These are phyloP conservation scores for Crenuchus spilurus DNA, from an alignment of 2,797 vertebrate genomes.

Conservation along the genomic window DNA sequence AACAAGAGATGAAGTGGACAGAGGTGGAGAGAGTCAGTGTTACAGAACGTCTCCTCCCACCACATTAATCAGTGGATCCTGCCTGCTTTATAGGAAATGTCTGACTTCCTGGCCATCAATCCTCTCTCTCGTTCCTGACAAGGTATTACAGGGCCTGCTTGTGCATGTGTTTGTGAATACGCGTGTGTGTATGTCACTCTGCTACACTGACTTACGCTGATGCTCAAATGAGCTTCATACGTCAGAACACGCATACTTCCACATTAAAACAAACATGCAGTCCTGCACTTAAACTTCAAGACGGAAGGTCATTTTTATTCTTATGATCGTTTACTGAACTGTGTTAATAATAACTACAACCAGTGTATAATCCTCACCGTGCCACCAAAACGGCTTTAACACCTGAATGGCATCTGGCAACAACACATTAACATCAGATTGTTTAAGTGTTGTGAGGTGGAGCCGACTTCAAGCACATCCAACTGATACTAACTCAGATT, in stretches of 20 bases:
- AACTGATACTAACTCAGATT: too few relatives aligned
- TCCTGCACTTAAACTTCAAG: too few relatives aligned
- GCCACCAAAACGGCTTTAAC: too few relatives aligned
- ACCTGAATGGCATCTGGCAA: too few relatives aligned
- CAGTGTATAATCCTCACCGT: too few relatives aligned
- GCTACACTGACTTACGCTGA: not conserved
- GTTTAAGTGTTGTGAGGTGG: too few relatives aligned
- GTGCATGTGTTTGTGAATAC: constrained; percentile 39
- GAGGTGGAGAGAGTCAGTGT: not conserved
- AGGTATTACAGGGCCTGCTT: constrained; percentile 50
- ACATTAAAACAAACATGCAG: constrained; percentile 13
- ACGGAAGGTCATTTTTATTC: too few relatives aligned
- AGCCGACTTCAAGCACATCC: too few relatives aligned
- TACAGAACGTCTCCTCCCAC: not conserved
- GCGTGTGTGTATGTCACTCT: not conserved
- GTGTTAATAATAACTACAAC: too few relatives aligned
- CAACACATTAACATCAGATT: too few relatives aligned
- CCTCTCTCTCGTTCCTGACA: constrained; percentile 45
- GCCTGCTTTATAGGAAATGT: constrained; percentile 63
- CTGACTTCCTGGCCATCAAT: constrained; percentile 62
- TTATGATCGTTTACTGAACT: too few relatives aligned
- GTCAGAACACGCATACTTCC: not conserved
- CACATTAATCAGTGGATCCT: constrained; percentile 50
- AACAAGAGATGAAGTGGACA: not conserved
- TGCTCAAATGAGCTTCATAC: not conserved